Conservation (phyloP, 2,113 vertebrate species). For the Canis aureus region DNA sequence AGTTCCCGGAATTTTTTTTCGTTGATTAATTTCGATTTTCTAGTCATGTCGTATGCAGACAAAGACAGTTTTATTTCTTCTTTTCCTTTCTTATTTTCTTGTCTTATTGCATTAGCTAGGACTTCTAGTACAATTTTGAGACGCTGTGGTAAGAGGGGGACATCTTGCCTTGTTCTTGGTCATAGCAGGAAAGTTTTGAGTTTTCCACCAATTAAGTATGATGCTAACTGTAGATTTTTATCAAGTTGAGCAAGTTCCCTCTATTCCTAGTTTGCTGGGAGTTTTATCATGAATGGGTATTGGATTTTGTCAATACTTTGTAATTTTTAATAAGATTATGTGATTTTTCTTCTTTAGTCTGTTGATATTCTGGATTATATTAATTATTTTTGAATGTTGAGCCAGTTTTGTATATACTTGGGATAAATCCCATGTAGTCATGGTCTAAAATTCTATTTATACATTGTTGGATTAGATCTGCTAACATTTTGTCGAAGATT, state of each 20-base stretch:
- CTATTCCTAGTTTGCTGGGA: background rate
- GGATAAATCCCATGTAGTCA: background rate
- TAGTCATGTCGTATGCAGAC: background rate
- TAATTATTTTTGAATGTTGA: background rate
- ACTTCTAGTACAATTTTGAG: background rate
- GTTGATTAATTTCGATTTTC: background rate
- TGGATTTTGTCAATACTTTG: background rate
- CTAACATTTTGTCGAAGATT: background rate
- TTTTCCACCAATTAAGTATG: background rate
- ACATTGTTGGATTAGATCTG: background rate
- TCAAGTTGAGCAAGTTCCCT: background rate
- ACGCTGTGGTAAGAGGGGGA: background rate
- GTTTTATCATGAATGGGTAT: background rate
- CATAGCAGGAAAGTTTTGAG: background rate
- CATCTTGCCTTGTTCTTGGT: background rate
- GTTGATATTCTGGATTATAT: background rate
- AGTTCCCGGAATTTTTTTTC: background rate
- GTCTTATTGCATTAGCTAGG: background rate
- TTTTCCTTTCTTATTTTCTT: background rate
- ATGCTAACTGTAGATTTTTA: background rate
- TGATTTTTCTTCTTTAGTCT: background rate
- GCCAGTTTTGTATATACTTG: background rate
- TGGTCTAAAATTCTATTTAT: background rate
- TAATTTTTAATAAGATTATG: background rate
- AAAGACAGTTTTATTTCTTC: background rate